phyloP scores from a whole-genome alignment of 2,888 invertebrate species.

The Biston stratarius region DNA sequence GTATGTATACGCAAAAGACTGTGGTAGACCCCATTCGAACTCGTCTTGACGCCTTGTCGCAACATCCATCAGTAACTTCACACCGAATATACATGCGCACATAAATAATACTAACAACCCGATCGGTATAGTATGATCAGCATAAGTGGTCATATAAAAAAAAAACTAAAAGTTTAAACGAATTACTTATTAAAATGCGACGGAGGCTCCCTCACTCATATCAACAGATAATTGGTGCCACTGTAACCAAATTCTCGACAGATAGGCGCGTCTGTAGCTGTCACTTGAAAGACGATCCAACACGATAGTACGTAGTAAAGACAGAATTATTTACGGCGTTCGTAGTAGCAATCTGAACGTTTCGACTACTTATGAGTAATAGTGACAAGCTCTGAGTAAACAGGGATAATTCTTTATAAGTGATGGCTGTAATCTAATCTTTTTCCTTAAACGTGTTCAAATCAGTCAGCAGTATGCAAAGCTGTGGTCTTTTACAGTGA shows the following conservation, averaged over 20 bases:
- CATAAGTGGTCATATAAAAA: not conserved
- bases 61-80: conserved; percentile 30
- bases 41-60: conserved; percentile 20
- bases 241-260: conserved; percentile 21
- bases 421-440: not conserved
- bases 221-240: not conserved
- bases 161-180: not conserved
- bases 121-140: conserved; percentile 8
- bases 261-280: conserved; percentile 29
- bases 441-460: conserved; percentile 1
- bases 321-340: conserved; percentile 37
- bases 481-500: not conserved
- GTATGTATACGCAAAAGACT: too few relatives aligned
- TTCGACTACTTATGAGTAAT: too few relatives aligned
- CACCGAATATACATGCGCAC: conserved; percentile 15
- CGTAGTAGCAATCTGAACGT: not conserved
- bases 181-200: not conserved
- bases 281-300: conserved; percentile 26
- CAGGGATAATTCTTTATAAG: not conserved
- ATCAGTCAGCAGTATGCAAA: not conserved
- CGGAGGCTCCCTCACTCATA: not conserved
- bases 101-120: conserved; percentile 31
- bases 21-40: not conserved
- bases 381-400: too few relatives aligned
- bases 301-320: conserved; percentile 9